Evolutionary conservation across 64 coral and sea anemone species (phyloP).

Genomic region (Montipora cactus): DNA sequence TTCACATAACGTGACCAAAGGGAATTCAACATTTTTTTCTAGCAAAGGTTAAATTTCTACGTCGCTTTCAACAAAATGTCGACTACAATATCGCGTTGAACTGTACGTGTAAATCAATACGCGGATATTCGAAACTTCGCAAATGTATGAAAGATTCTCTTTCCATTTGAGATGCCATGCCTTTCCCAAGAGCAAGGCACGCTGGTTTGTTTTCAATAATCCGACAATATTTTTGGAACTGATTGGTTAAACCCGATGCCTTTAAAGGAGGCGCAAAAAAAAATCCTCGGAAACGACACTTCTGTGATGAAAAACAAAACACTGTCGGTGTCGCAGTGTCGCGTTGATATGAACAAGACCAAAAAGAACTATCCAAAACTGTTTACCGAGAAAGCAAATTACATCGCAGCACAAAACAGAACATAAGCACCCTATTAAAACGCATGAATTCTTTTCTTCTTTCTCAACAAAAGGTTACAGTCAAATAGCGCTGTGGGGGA

Average conservation of each 20-base stretch:
- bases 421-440: slow-evolving; percentile 50
- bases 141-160: not conserved
- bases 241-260: not conserved
- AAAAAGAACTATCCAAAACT: not conserved
- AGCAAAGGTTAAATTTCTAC: not conserved
- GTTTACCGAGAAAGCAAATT: not conserved
- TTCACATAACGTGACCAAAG: not conserved
- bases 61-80: not conserved
- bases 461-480: slow-evolving; percentile 37
- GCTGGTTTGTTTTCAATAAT: not conserved
- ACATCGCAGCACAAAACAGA: not conserved
- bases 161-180: not conserved
- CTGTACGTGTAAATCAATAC: slow-evolving; percentile 3
- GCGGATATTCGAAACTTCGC: not conserved
- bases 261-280: not conserved
- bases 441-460: slow-evolving; percentile 28
- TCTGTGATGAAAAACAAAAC: not conserved
- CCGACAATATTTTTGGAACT: not conserved
- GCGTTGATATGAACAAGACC: not conserved
- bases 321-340: not conserved
- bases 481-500: slow-evolving; percentile 28
- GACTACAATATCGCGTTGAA: not conserved
- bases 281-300: not conserved
- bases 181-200: not conserved
- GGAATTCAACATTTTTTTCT: not conserved